Base-by-base conservation (phyloP, 2,888 invertebrate species). In the Lordiphosa andalusiaca region DNA sequence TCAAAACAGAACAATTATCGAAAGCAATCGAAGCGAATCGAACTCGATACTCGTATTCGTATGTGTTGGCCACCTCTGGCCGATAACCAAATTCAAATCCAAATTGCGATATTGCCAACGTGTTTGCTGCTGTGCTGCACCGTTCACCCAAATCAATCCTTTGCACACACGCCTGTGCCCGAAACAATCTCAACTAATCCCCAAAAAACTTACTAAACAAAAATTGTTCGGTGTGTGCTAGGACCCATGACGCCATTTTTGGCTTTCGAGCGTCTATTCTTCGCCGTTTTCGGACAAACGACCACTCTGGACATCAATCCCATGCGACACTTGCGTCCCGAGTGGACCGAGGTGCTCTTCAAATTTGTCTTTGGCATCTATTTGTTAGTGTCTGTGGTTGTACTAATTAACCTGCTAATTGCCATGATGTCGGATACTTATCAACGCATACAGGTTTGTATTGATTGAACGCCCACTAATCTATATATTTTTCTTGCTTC, bases 351-450 rank as follows among this genome's bases (percentile, higher is more conserved):
- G 90, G 93, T 93, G 91, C 93, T 96, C 87, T 96, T 95, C 93
- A 95, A 95, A 92, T 91, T 96, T 89, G 95, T 98, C 86, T 98
- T 98, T 91, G 98, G 98, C 86, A 93, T 96, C 90, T 99, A 98
- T 93, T 95, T 98, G 94, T 94, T 98, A 93, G 97, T 99, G 90
- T 97, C 98, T 83, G 95, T 98, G 89, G 96, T 99, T 91, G 98
- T 99, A 89, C 94, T 99, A 88, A 97, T 98, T 91, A 98, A 99
- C 91, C 94, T 99, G 90, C 95, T 99, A 90, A 99, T 99, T 93
- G 99, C 99, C 92, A 98, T 99, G 98, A 98, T 99, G 98, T 98
- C 98, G 91, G 98, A 99, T 93, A 99, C 99, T 87, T 99, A 99
- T 91, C 98, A 99, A 91, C 94, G 98, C 89, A 98, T 98, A 88